phyloP scores from a whole-genome alignment of 2,888 invertebrate species.

The Caenorhabditis sp. region DNA sequence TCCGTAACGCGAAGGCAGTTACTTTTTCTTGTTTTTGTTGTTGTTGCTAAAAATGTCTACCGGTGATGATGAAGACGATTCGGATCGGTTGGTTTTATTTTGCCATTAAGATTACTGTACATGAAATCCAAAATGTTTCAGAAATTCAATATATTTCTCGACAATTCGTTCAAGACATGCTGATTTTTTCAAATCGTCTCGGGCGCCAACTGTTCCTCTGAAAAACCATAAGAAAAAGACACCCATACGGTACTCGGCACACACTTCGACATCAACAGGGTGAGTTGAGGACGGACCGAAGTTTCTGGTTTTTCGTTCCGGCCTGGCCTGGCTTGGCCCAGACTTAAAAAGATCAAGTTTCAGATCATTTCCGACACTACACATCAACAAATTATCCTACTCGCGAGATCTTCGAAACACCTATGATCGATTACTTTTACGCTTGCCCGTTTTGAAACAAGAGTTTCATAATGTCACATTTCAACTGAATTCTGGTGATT shows the following conservation, averaged over 20 bases:
- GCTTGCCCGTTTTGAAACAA: conserved; percentile 71
- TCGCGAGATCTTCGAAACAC: conserved; percentile 73
- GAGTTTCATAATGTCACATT: conserved; percentile 82
- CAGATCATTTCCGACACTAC: conserved; percentile 72
- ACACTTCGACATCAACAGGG: conserved; percentile 13
- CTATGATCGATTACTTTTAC: conserved; percentile 70
- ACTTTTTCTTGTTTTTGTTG: not conserved
- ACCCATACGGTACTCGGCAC: conserved; percentile 21
- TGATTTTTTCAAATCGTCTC: conserved; percentile 24
- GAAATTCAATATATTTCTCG: conserved; percentile 38
- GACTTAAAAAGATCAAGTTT: too few species aligned
- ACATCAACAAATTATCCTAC: conserved; percentile 78
- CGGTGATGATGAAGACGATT: conserved; percentile 26
- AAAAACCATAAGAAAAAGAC: conserved; percentile 29
- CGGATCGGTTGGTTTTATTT: conserved; percentile 7
- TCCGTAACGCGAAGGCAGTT: not conserved
- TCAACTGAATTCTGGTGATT: conserved; percentile 88
- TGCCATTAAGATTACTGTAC: not conserved
- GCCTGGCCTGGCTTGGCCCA: too few species aligned
- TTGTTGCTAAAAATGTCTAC: conserved; percentile 1
- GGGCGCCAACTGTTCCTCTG: conserved; percentile 11
- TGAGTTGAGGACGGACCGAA: too few species aligned
- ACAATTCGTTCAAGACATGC: conserved; percentile 34
- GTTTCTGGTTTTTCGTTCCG: too few species aligned
- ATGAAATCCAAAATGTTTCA: too few species aligned